A percentile compares a stretch with the other conserved stretches of the same genome.
These are phyloP conservation scores for Triplophysa siluroides DNA, from an alignment of 2,113 vertebrate species.

Conservation along the genomic window DNA sequence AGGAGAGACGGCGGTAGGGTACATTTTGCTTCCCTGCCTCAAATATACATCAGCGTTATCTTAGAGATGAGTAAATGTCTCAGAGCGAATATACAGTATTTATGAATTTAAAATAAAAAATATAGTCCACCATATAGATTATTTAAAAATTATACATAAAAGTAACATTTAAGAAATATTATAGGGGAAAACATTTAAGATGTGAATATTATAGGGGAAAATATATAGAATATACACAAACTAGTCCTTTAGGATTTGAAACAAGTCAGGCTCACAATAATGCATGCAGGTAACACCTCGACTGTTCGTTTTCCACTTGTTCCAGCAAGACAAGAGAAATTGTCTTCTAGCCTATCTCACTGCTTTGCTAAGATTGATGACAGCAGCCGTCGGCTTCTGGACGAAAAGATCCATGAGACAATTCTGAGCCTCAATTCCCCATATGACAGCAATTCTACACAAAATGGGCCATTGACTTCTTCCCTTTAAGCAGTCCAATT, in stretches of 20 bases:
- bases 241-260: too few species aligned
- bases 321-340: conserved; percentile 16
- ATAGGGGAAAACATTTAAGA: neutral
- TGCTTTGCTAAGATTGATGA: conserved; percentile 36
- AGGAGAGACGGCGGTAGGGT: neutral
- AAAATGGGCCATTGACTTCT: conserved; percentile 58
- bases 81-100: too few species aligned
- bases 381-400: neutral
- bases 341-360: conserved; percentile 14
- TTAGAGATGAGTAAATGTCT: neutral
- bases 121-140: too few species aligned
- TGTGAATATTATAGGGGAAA: neutral
- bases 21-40: neutral
- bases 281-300: neutral
- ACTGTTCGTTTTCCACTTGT: neutral
- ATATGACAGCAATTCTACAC: conserved; percentile 61
- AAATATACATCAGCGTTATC: neutral
- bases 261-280: neutral
- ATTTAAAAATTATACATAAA: neutral
- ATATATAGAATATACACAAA: too few species aligned
- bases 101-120: too few species aligned
- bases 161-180: neutral
- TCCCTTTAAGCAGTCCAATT: conserved; percentile 58
- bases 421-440: conserved; percentile 58
- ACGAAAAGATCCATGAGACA: conserved; percentile 58